Base-by-base conservation (phyloP, 2,113 vertebrate genomes). In the Tylochromis polylepis region DNA sequence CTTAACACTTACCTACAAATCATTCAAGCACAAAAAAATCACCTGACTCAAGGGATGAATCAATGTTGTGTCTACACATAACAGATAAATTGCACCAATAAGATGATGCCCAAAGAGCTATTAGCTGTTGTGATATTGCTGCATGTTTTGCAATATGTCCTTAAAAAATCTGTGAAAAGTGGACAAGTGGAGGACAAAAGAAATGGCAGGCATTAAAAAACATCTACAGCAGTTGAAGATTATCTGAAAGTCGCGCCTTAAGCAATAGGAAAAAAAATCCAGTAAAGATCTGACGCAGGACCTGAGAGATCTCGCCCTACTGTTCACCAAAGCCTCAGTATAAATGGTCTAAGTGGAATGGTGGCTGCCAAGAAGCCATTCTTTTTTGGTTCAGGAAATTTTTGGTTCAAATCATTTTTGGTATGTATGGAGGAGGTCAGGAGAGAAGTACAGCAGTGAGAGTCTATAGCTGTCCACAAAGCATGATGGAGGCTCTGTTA, bases 51-150 rank as follows among this genome's bases (percentile, higher is more conserved):
- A 7, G 14, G 15, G 15, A 49, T 4, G 15, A 16, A 3, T 15
- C 15, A 7, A 6, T 49, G 46, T 16, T 27, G 8, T 72, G 0
- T 46, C 8, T 15, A 27, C 38, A 46, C 38, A 46, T 46, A 46
- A 46, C 14, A 72, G 65, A 72, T 24, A 46, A 46, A 11, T 72
- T 72, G 38, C 65, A 72, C 65, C 22, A 27, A 46, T 22, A 46
- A 16, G 14, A 24, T 46, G 24, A 57, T 4, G 22, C 38, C 14
- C n/a, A 16, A 72, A 72, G 22, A 72, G 1, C 0, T 46, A 72
- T 27, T 72, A 27, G 24, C 14, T 46, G 38, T 46, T 22, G 36
- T n/a, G 11, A 38, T 34, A 14, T 67, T 38, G 36, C 62, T 22
- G 20, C 36, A 67, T 1, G 0, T 20, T 41, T 22, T 36, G 38